Evolutionary conservation across 2,797 vertebrate species (phyloP), one percentile per base, ranked within the genome.

Genomic region (Capromys pilorides): DNA sequence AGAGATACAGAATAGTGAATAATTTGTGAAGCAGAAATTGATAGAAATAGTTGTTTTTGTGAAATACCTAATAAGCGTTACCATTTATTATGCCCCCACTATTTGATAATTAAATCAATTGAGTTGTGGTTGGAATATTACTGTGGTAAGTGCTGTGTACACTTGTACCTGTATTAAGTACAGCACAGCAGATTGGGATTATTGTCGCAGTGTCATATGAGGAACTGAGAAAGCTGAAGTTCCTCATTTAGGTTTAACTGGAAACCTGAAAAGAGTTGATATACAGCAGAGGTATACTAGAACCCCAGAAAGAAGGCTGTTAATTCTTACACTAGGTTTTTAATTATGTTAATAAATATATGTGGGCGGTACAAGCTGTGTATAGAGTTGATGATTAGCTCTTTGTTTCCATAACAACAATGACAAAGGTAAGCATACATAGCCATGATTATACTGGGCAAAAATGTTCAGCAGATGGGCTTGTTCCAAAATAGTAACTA

Each of bases 401-500:
- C 22, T 83, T 94, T 95, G 83, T 82, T 94, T 97, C 93, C 85
- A 86, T 93, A 95, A 94, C 54, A 92, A 84, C 77, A 77, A 45
- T 84, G 73, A 57, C 80, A 93, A 79, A 96, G 71, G 49, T 88
- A 89, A 86, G 79, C 67, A 13, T 69, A 39, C 28, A 6, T 1
- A 94, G 26, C 59, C 80, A 90, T 91, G 45, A 78, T 81, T 88
- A 90, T 2, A 18, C 64, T 83, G 71, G 19, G 18, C 13, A 86
- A 75, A 93, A 79, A 14, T 73, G 16, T 81, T 96, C 13, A 80
- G n/a, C 85, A 90, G 77, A 88, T 95, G 51, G 41, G 24, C 26
- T 78, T 90, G 2, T 83, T 95, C 36, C 81, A 94, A 77, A 87
- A 69, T 31, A 85, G 71, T 67, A 92, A 92, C 66, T 81, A 91